Evolutionary conservation across 2,888 invertebrate species (phyloP).

Genomic region (Cosmorhoe ocellata): DNA sequence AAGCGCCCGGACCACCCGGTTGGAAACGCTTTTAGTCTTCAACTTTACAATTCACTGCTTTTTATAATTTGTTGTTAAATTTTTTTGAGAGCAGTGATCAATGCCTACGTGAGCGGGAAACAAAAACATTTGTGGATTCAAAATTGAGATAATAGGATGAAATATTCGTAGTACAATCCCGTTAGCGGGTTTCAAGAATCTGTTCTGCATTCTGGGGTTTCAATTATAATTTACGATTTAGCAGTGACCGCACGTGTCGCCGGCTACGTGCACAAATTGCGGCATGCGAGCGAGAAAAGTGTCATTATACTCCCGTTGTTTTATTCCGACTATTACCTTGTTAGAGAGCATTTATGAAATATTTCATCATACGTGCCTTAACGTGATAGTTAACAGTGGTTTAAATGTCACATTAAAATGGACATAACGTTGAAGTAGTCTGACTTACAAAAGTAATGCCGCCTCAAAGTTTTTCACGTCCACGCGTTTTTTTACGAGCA

Average conservation of each 20-base stretch:
- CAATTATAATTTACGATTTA: slow-evolving; percentile 30
- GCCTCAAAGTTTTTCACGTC: slow-evolving; percentile 46
- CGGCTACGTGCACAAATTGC: slow-evolving; percentile 45
- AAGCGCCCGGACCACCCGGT: slow-evolving; percentile 43
- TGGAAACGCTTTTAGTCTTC: slow-evolving; percentile 39
- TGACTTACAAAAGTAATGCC: slow-evolving; percentile 56
- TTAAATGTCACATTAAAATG: slow-evolving; percentile 66
- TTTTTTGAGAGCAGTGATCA: neutral
- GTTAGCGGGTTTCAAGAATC: slow-evolving; percentile 9
- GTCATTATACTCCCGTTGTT: slow-evolving; percentile 25
- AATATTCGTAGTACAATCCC: neutral
- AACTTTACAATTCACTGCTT: slow-evolving; percentile 45
- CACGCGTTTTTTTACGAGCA: slow-evolving; percentile 54
- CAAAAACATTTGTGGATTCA: neutral
- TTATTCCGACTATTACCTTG: slow-evolving; percentile 1
- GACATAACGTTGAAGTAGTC: slow-evolving; percentile 53
- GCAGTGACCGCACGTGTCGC: slow-evolving; percentile 43
- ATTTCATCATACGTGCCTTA: slow-evolving; percentile 50
- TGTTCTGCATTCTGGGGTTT: slow-evolving; percentile 25
- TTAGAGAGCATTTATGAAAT: slow-evolving; percentile 39
- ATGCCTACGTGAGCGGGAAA: slow-evolving; percentile 1
- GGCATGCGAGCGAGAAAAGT: slow-evolving; percentile 33
- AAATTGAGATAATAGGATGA: neutral
- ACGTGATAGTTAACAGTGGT: slow-evolving; percentile 52
- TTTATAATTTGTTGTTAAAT: slow-evolving; percentile 3